A percentile compares a stretch with the other conserved stretches of the same genome.
These are phyloP conservation scores for Salvelinus namaycush DNA, from an alignment of 2,113 vertebrate species.

Conservation along the genomic window DNA sequence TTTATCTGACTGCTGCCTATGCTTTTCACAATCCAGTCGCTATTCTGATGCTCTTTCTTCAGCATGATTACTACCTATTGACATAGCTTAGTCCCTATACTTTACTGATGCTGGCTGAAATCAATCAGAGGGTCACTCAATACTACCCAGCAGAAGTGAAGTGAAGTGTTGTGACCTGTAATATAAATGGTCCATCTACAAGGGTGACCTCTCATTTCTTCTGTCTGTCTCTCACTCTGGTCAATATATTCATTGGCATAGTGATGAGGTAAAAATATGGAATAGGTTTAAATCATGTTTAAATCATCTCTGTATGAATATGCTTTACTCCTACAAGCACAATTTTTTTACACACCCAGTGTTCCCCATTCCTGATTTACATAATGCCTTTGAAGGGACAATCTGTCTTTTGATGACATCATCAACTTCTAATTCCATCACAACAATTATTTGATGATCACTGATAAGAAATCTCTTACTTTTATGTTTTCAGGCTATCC, in stretches of 20 bases:
- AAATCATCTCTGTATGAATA: too few species aligned
- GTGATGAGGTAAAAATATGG: too few species aligned
- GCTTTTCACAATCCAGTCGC: not conserved
- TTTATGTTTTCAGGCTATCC: constrained; percentile 7
- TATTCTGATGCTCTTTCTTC: not conserved
- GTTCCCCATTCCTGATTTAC: not conserved
- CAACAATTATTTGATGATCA: constrained; percentile 1
- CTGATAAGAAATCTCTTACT: not conserved
- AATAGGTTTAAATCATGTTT: too few species aligned
- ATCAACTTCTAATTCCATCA: not conserved
- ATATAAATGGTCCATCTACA: not conserved
- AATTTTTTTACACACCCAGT: not conserved
- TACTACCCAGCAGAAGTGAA: not conserved
- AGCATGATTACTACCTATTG: not conserved
- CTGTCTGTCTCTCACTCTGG: not conserved
- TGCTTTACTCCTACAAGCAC: not conserved
- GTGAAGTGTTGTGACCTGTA: not conserved
- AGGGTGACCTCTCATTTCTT: not conserved
- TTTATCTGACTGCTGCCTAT: not conserved
- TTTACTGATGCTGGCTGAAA: not conserved
- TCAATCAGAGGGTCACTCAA: not conserved
- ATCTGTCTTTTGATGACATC: not conserved
- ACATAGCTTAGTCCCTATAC: not conserved
- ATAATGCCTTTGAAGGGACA: not conserved
- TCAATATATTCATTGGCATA: too few species aligned